Evolutionary conservation across 2,888 invertebrate genomes (phyloP), one percentile per base, ranked within the genome.

Genomic region (Tenodera sinensis): DNA sequence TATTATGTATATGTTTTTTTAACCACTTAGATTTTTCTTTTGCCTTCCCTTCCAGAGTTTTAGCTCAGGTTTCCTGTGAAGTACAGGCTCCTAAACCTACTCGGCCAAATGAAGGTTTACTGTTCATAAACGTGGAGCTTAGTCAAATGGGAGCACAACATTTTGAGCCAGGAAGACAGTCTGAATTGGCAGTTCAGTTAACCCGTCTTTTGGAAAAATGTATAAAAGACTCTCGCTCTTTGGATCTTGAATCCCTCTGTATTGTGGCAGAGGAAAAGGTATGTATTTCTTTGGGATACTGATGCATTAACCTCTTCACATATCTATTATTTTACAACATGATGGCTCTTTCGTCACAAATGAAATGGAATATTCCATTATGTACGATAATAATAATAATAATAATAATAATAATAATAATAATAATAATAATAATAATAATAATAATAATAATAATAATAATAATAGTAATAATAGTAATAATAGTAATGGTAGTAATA

Each of bases 181-280:
- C 96, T 4, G 97, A 97, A 91, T 93, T 96, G 84, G 95, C 94
- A 0, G 96, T 98, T 14, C 96, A 96, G 91, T 93, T 98, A 6
- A 97, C 97, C 91, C 95, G 98, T 91, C 94, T 97, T 83, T 93
- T 99, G 84, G 98, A 99, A 92, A 97, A 97, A 92, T 98, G 98
- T 92, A 95, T 98, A 89, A 97, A 97, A 92, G 98, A 98, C 92
- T 98, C 98, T 0, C 96, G 97, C 91, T 98, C 98, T 92, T 94
- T 99, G 84, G 99, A 99, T 93, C 94, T 98, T 89, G 99, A 99
- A 93, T 97, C 98, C 0, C 94, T 99, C n/a, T 99, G 99, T 93
- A 97, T 99, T 92, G 96, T 97, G 91, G 96, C 97, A 85, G 98
- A 97, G 92, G 98, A 98, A 94, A 97, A 98, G 95, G 98, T 97